phyloP scores from a whole-genome alignment of 2,113 vertebrate genomes.

The Dipodomys merriami region DNA sequence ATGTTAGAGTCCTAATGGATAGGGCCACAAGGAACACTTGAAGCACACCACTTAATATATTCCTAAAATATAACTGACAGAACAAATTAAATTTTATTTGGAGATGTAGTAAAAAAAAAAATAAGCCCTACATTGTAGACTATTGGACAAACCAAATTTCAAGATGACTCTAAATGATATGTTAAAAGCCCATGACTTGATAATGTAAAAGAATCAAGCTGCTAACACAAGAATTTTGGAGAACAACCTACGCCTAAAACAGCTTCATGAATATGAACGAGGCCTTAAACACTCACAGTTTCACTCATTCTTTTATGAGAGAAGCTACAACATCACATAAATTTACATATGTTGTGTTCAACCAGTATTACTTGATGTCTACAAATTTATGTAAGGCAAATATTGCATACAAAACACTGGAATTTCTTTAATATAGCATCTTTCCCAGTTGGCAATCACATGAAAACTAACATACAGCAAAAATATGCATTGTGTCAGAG shows the following conservation, averaged over 20 bases:
- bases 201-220: no score
- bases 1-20: background rate
- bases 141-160: background rate
- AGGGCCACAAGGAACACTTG: background rate
- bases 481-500: background rate
- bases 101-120: background rate
- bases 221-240: no score
- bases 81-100: background rate
- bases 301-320: background rate
- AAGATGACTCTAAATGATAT: background rate
- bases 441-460: background rate
- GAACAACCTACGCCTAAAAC: no score
- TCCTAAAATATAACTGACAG: background rate
- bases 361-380: background rate
- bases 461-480: background rate
- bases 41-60: background rate
- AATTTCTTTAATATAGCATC: background rate
- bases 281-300: background rate
- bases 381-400: background rate
- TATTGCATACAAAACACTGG: background rate
- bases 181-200: background rate
- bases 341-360: background rate
- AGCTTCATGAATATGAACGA: background rate
- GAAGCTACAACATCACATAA: background rate
- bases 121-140: background rate